phyloP scores from a whole-genome alignment of 2,888 invertebrate genomes.

The Erannis defoliaria region DNA sequence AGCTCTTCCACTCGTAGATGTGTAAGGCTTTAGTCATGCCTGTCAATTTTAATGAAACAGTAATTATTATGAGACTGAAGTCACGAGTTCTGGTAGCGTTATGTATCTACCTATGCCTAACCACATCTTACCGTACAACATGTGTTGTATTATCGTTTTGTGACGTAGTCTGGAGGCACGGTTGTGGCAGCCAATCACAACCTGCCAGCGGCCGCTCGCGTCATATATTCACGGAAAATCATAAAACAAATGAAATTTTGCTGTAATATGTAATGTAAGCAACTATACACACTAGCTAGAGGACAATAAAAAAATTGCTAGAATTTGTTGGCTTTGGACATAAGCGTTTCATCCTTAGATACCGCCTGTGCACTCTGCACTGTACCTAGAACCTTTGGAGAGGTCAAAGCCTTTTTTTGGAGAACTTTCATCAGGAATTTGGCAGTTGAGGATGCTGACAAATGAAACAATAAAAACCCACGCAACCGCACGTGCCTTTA shows the following conservation, averaged over 20 bases:
- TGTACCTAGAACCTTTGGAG: neutral
- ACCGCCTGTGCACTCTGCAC: too few relatives aligned
- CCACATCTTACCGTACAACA: constrained; percentile 8
- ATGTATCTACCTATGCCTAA: constrained; percentile 7
- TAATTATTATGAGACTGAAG: constrained; percentile 20
- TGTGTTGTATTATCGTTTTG: constrained; percentile 22
- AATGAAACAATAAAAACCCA: constrained; percentile 19
- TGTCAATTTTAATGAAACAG: constrained; percentile 31
- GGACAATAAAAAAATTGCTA: neutral
- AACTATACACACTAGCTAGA: neutral
- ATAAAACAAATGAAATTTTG: constrained; percentile 19
- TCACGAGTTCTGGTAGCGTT: constrained; percentile 31
- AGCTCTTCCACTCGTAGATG: neutral
- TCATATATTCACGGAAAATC: constrained; percentile 43
- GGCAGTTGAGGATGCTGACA: constrained; percentile 21
- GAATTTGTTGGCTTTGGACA: neutral
- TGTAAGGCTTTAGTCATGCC: constrained; percentile 24
- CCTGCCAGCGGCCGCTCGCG: constrained; percentile 50
- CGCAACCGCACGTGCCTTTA: constrained; percentile 31
- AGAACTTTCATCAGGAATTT: constrained; percentile 17
- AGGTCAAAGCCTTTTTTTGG: neutral
- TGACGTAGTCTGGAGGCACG: constrained; percentile 32
- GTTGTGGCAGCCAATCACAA: constrained; percentile 52
- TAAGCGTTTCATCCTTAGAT: neutral
- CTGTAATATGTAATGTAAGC: constrained; percentile 8